phyloP scores from a whole-genome alignment of 1,140 invertebrate species.

The Plutomurus gul region DNA sequence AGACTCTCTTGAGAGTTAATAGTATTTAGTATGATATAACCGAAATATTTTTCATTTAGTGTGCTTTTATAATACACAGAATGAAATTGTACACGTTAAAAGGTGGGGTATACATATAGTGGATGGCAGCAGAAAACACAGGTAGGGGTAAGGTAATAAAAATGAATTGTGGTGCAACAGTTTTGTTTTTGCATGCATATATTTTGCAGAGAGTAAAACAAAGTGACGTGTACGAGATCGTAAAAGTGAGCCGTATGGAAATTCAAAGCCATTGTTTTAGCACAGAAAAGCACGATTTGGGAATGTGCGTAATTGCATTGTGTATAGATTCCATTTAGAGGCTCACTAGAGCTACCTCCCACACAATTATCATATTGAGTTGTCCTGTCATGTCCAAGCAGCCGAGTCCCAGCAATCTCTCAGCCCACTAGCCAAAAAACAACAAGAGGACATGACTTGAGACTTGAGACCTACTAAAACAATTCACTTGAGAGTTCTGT shows the following conservation, averaged over 20 bases:
- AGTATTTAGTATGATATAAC: too few species aligned
- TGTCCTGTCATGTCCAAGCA: not conserved
- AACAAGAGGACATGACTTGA: not conserved
- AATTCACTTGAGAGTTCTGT: not conserved
- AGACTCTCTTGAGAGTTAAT: too few species aligned
- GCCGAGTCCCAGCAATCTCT: not conserved
- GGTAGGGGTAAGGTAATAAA: not conserved
- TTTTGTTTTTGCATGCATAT: not conserved
- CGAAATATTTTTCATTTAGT: too few species aligned
- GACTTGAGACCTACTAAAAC: not conserved
- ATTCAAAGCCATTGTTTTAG: slow-evolving; percentile 25
- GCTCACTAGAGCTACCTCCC: slow-evolving; percentile 13
- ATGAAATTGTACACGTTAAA: too few species aligned
- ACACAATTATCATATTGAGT: not conserved
- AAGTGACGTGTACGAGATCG: not conserved
- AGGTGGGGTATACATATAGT: too few species aligned
- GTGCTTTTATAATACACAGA: too few species aligned
- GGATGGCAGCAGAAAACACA: not conserved
- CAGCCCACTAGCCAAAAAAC: not conserved
- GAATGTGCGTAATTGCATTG: not conserved
- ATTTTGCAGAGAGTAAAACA: not conserved
- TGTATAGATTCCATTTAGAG: slow-evolving; percentile 15
- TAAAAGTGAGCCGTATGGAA: not conserved
- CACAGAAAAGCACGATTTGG: slow-evolving; percentile 10
- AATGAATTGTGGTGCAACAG: slow-evolving; percentile 10